Base-by-base conservation (phyloP, 2,113 vertebrate genomes). In the Hassar affinis region DNA sequence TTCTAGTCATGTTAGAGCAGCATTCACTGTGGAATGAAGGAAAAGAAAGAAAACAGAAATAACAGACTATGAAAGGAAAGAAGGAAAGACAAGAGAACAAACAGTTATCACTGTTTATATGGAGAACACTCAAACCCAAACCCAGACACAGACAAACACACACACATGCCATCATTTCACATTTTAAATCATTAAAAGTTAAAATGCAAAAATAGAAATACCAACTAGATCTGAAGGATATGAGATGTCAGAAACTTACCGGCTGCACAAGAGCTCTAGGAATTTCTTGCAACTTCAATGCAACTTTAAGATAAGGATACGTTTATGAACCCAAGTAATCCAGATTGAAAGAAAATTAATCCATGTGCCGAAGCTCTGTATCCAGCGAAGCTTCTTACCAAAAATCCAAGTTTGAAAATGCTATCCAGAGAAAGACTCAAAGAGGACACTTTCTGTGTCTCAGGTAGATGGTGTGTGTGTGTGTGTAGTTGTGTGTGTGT, bases 271-370 rank as follows among this genome's bases (percentile, higher is more conserved):
- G 20, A 7, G 4, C 27, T 62, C 49, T 33, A 54, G 49, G 18
- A 76, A 22, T 51, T 38, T 35, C 49, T 17, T 20, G 49, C 49
- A 80, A 54, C 20, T 54, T 38, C n/a, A 59, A 69, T 69, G 38
- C 2, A 35, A n/a, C 18, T 8, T 4, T 12, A 66, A 52, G 18
- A 20, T 8, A 25, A 47, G n/a, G 1, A 49, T 11, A 27, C 12
- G 33, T 35, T 49, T 5, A 25, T 66, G 11, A 64, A 77, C 35
- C 10, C 10, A 49, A 18, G 18, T 66, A 76, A 77, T 83, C 81
- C 72, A 83, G 57, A 76, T 54, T 76, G 3, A 56, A 25, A n/a
- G 30, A 78, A 78, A 30, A 56, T n/a, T 56, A 68, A 33, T 84
- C 82, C 61, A 30, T 17, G 7, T n/a, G n/a, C 25, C 30, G 18